Evolutionary conservation across 64 coral and sea anemone genomes (phyloP).

Genomic region (Exaiptasia diaphana): DNA sequence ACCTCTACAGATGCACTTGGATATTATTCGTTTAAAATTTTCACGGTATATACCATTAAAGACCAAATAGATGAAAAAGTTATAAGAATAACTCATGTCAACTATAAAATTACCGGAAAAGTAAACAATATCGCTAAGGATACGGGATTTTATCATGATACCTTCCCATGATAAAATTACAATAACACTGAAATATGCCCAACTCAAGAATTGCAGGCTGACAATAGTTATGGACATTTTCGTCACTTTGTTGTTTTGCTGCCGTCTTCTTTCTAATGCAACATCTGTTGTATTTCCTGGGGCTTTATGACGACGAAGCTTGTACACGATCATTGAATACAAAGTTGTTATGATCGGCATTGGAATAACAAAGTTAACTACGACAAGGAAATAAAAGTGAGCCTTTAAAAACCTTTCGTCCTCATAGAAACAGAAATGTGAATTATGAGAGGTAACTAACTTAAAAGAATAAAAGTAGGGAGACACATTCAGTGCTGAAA

Average conservation of each 20-base stretch:
- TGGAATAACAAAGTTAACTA: conserved; percentile 1
- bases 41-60: neutral
- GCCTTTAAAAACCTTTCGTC: neutral
- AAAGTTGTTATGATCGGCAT: neutral
- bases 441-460: neutral
- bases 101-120: neutral
- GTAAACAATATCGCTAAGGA: neutral
- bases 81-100: neutral
- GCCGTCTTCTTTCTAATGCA: neutral
- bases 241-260: neutral
- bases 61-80: neutral
- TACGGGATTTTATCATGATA: neutral
- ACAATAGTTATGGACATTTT: conserved; percentile 15
- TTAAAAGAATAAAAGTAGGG: conserved; percentile 17
- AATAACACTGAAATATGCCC: neutral
- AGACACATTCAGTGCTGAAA: neutral
- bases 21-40: neutral
- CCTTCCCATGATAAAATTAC: neutral
- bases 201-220: neutral
- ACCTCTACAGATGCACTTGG: too few relatives aligned
- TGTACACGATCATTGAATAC: neutral
- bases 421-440: neutral
- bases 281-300: neutral
- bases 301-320: neutral
- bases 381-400: neutral